These are phyloP conservation scores for Bombus huntii DNA, from an alignment of 1,140 invertebrate genomes.

Conservation along the genomic window DNA sequence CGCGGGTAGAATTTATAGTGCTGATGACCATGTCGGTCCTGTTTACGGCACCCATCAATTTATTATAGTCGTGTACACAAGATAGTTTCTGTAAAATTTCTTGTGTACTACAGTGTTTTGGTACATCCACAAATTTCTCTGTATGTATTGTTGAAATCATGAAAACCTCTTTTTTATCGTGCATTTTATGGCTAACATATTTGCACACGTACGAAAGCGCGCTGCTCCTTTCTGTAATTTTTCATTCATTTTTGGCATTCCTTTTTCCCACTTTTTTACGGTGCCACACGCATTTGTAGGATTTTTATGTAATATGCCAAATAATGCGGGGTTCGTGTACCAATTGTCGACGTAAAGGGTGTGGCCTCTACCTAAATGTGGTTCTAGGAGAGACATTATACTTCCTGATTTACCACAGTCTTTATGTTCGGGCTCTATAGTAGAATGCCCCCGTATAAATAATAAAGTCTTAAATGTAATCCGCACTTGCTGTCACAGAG, in stretches of 20 bases:
- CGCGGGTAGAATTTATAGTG: too few species aligned
- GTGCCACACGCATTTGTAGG: conserved; percentile 70
- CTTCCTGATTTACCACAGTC: not conserved
- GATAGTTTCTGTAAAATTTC: too few species aligned
- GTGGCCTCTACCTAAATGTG: conserved; percentile 66
- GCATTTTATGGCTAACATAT: too few species aligned
- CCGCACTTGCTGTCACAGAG: conserved; percentile 67
- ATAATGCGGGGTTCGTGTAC: conserved; percentile 55
- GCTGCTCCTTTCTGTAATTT: conserved; percentile 46
- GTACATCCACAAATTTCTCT: too few species aligned
- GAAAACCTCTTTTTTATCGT: too few species aligned
- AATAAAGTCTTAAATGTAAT: conserved; percentile 68
- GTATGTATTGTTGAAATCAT: too few species aligned
- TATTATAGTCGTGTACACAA: too few species aligned
- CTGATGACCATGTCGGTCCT: too few species aligned
- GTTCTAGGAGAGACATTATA: not conserved
- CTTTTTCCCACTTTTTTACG: conserved; percentile 38
- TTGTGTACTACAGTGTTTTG: too few species aligned
- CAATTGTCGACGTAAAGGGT: conserved; percentile 75
- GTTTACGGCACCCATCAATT: too few species aligned
- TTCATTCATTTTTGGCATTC: not conserved
- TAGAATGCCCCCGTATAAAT: conserved; percentile 62
- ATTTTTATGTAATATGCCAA: not conserved
- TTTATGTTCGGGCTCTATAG: not conserved
- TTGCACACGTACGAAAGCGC: too few species aligned